Evolutionary conservation across 1,140 invertebrate species (phyloP), one percentile per base, ranked within the genome.

Genomic region (Ruditapes philippinarum): DNA sequence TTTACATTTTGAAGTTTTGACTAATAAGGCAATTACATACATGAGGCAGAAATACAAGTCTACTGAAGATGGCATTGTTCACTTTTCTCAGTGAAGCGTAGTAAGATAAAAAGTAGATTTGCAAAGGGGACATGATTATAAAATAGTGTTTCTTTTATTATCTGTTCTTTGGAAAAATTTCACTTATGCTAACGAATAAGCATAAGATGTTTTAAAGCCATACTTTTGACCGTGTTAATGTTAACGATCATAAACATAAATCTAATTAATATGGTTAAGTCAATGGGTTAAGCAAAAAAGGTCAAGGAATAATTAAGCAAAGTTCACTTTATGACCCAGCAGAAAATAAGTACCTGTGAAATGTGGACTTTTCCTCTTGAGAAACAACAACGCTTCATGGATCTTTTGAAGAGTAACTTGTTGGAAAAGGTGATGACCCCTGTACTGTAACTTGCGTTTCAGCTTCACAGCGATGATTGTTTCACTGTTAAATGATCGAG

Each of bases 401-500:
- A 70, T 40, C 25, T 40, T 70, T 4, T 70, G 4, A 4, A 70
- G 4, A 70, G 65, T 9, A 70, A 70, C 65, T 40, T 70, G 65
- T 22, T 70, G 65, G 65, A 9, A 70, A 70, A 70, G 65, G 65
- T 70, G 65, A 22, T 70, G 65, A 28, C 65, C 65, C 65, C 22
- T 70, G 22, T 70, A 70, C 25, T 70, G 11, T 70, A 70, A 40
- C 65, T 70, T 70, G 4, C 65, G 4, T 70, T 70, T 70, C 36
- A 70, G 25, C 22, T 70, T 70, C 31, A 70, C 65, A 17, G 65
- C 25, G 22, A 70, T 70, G 22, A 70, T 70, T 36, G 65, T 70
- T 9, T 28, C 22, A 22, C 22, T 22, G 4, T 4, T 36, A 70
- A 70, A 70, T 28, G 4, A 11, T 4, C 65, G 65, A 9, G 65